phyloP scores from a whole-genome alignment of 2,888 invertebrate genomes.

The Malachius bipustulatus region DNA sequence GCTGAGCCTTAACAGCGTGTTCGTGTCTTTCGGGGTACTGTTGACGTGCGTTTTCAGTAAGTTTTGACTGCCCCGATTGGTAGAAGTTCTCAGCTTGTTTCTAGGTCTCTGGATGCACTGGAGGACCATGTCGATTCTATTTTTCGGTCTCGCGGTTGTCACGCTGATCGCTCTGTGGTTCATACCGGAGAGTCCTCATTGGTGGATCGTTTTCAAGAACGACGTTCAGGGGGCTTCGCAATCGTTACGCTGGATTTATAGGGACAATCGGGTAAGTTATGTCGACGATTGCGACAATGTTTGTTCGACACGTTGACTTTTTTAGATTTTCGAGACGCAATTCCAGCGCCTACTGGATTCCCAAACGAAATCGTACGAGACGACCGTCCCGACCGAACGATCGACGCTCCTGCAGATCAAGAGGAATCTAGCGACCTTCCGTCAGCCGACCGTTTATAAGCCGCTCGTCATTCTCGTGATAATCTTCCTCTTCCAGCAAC shows the following conservation, averaged over 20 bases:
- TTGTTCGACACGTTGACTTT: constrained; percentile 4
- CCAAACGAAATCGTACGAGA: constrained; percentile 11
- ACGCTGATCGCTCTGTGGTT: constrained; percentile 33
- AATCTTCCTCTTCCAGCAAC: constrained; percentile 44
- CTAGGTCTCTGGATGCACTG: constrained; percentile 38
- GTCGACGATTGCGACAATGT: too few species aligned
- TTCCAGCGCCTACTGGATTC: constrained; percentile 22
- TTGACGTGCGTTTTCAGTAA: constrained; percentile 40
- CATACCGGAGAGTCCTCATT: constrained; percentile 47
- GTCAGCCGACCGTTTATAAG: constrained; percentile 38
- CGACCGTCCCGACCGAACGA: constrained; percentile 13
- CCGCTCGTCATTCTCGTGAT: constrained; percentile 39
- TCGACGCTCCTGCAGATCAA: constrained; percentile 18
- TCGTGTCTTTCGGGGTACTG: constrained; percentile 46
- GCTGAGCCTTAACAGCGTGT: constrained; percentile 44
- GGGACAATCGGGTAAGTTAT: constrained; percentile 30
- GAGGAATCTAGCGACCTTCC: constrained; percentile 23
- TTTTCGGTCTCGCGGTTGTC: constrained; percentile 31
- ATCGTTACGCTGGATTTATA: constrained; percentile 39
- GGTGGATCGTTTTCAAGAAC: constrained; percentile 40
- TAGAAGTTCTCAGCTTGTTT: too few species aligned
- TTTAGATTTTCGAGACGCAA: constrained; percentile 21
- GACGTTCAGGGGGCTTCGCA: constrained; percentile 29
- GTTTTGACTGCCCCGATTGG: constrained; percentile 8
- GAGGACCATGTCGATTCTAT: constrained; percentile 39